These are phyloP conservation scores for Ceratoteleas bidentatus DNA, from an alignment of 1,140 invertebrate species.

Conservation along the genomic window DNA sequence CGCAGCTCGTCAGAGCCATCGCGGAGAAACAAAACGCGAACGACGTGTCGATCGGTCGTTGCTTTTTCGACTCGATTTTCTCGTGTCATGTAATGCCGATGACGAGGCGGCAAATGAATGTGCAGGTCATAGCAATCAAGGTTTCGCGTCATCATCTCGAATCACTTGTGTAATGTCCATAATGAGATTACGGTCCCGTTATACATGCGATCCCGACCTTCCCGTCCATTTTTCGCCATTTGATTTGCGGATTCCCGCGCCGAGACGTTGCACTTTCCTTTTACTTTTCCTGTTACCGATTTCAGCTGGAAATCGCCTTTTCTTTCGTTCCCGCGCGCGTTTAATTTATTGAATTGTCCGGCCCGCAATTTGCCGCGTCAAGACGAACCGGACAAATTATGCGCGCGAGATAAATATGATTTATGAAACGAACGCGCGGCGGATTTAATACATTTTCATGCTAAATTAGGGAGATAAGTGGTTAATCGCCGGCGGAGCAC, in stretches of 20 bases:
- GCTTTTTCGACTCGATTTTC: slow-evolving; percentile 52
- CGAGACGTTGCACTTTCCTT: slow-evolving; percentile 58
- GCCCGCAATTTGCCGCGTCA: slow-evolving; percentile 19
- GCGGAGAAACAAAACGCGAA: slow-evolving; percentile 39
- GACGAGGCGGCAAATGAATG: slow-evolving; percentile 57
- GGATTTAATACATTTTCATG: slow-evolving; percentile 29
- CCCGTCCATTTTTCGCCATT: slow-evolving; percentile 52
- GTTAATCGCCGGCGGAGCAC: slow-evolving; percentile 6
- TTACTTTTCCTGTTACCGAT: slow-evolving; percentile 57
- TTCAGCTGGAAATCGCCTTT: slow-evolving; percentile 22
- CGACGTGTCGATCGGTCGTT: slow-evolving; percentile 43
- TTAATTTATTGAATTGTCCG: slow-evolving; percentile 29
- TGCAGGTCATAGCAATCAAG: slow-evolving; percentile 57
- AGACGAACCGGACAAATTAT: slow-evolving; percentile 27
- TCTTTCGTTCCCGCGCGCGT: slow-evolving; percentile 10
- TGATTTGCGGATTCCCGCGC: slow-evolving; percentile 35
- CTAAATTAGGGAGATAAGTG: slow-evolving; percentile 25
- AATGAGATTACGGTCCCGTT: slow-evolving; percentile 64
- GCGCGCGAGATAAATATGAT: slow-evolving; percentile 29
- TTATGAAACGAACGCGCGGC: slow-evolving; percentile 16
- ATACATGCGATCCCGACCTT: slow-evolving; percentile 58
- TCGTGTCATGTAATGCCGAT: slow-evolving; percentile 48
- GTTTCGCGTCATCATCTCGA: slow-evolving; percentile 61
- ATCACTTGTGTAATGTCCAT: slow-evolving; percentile 64
- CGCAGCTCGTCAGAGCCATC: slow-evolving; percentile 19